A percentile compares a stretch with the other conserved stretches of the same genome.
These are phyloP conservation scores for Leptoteleia sp. DNA, from an alignment of 1,140 invertebrate species.

Conservation along the genomic window DNA sequence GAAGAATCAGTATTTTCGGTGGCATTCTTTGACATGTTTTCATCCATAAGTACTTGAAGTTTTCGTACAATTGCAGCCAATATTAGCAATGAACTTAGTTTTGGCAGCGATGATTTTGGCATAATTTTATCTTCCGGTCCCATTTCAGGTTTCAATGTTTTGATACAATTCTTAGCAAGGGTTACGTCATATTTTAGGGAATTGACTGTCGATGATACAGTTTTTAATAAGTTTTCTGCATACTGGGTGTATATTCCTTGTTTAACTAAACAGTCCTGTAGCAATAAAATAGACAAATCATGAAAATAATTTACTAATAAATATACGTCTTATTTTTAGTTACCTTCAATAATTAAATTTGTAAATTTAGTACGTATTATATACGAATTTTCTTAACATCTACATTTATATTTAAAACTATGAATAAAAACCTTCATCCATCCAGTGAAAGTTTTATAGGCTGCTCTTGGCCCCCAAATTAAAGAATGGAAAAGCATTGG, in stretches of 20 bases:
- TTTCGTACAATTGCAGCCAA: slow-evolving; percentile 87
- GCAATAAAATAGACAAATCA: too few relatives aligned
- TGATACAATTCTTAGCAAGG: slow-evolving; percentile 86
- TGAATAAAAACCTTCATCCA: slow-evolving; percentile 88
- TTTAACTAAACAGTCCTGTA: slow-evolving; percentile 91
- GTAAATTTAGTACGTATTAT: not conserved
- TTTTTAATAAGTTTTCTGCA: slow-evolving; percentile 88
- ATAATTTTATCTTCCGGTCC: slow-evolving; percentile 77
- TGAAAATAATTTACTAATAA: too few relatives aligned
- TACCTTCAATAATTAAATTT: slow-evolving; percentile 83
- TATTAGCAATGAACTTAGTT: slow-evolving; percentile 85
- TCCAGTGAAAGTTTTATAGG: slow-evolving; percentile 84
- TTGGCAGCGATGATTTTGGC: slow-evolving; percentile 83
- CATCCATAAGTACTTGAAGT: slow-evolving; percentile 85
- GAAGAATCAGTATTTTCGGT: slow-evolving; percentile 73
- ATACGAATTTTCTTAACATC: too few relatives aligned
- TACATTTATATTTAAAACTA: too few relatives aligned
- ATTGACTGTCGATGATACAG: slow-evolving; percentile 85
- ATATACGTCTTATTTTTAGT: too few relatives aligned
- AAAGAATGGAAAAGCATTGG: slow-evolving; percentile 86
- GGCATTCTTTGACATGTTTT: slow-evolving; percentile 73
- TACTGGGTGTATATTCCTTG: slow-evolving; percentile 93
- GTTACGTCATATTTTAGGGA: slow-evolving; percentile 86
- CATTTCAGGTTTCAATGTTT: slow-evolving; percentile 83
- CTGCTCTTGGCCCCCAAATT: slow-evolving; percentile 87